phyloP scores from a whole-genome alignment of 2,888 invertebrate species.

The Therioaphis trifolii region DNA sequence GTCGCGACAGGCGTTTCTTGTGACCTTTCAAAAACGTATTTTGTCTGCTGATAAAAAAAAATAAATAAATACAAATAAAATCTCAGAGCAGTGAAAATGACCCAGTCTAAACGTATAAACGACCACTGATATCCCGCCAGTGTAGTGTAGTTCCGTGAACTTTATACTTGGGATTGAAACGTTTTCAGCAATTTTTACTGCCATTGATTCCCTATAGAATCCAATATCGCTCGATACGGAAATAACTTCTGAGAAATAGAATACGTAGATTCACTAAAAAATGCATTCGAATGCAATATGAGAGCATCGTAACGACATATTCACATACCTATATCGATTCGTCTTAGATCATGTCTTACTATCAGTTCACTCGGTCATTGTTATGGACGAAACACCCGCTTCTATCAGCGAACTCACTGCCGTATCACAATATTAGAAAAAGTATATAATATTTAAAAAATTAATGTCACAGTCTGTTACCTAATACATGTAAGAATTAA shows the following conservation, averaged over 20 bases:
- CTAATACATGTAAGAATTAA: too few species aligned
- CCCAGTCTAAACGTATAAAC: conserved; percentile 36
- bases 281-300: too few species aligned
- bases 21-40: conserved; percentile 41
- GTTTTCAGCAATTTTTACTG: not conserved
- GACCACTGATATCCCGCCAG: not conserved
- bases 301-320: too few species aligned
- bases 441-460: too few species aligned
- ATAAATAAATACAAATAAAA: not conserved
- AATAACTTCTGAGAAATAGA: not conserved
- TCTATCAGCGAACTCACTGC: too few species aligned
- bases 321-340: too few species aligned
- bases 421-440: too few species aligned
- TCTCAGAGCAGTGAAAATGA: conserved; percentile 17
- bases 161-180: not conserved
- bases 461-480: too few species aligned
- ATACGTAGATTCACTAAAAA: not conserved
- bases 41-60: conserved; percentile 9
- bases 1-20: conserved; percentile 24
- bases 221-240: not conserved
- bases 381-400: too few species aligned
- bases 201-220: not conserved
- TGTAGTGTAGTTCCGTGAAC: not conserved
- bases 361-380: too few species aligned
- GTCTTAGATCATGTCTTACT: too few species aligned